Percentiles rank a stretch among this genome's conserved stretches.
Conservation (phyloP, 2,113 vertebrate genomes). For the Regulus satrapa region DNA sequence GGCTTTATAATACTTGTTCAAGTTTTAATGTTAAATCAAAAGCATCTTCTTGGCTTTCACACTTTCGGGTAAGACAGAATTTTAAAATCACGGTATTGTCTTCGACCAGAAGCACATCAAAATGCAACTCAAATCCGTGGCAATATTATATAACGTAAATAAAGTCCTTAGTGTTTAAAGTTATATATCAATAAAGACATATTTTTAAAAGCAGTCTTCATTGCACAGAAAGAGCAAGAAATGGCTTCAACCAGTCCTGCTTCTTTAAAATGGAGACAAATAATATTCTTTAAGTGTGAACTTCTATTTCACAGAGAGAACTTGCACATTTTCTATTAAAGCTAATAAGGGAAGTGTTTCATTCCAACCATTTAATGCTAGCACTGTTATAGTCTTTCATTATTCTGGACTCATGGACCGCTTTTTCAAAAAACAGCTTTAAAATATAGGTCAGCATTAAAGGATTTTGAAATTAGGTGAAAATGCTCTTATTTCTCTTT, state of each 20-base stretch:
- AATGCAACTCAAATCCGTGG: not conserved
- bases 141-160: not conserved
- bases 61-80: not conserved
- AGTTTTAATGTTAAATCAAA: not conserved
- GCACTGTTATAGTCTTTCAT: not conserved
- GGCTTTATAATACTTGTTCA: not conserved
- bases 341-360: not conserved
- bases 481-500: conserved; percentile 7
- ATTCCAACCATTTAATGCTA: not conserved
- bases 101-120: not conserved
- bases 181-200: not conserved
- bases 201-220: not conserved
- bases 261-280: not conserved
- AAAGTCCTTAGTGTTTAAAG: not conserved
- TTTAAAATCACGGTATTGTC: not conserved
- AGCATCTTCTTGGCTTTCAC: not conserved
- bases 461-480: not conserved
- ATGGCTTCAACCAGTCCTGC: not conserved
- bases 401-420: not conserved
- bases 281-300: not conserved
- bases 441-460: conserved; percentile 23
- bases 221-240: not conserved
- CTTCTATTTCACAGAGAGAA: not conserved
- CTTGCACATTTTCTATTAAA: not conserved
- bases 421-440: not conserved